A percentile compares a stretch with the other conserved stretches of the same genome.
These are phyloP conservation scores for Nematostella vectensis DNA, from an alignment of 92 coral and sea anemone species.

Conservation along the genomic window DNA sequence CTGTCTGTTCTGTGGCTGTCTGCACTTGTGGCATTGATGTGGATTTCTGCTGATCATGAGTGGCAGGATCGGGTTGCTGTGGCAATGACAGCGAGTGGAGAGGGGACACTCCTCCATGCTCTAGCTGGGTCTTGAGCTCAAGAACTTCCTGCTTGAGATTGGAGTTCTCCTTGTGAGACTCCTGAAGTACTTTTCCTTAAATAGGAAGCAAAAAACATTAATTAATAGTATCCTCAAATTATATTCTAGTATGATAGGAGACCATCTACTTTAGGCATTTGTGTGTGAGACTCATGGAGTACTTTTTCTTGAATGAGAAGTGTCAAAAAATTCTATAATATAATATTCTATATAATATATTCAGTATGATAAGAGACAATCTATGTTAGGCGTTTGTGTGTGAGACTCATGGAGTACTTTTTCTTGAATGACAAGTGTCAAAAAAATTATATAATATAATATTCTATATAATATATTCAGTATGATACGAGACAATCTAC, in stretches of 20 bases:
- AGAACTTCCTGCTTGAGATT: slow-evolving; percentile 47
- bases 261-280: too few species aligned
- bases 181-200: slow-evolving; percentile 73
- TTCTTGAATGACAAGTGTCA: not conserved
- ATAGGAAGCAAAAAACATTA: not conserved
- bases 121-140: slow-evolving; percentile 22
- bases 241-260: not conserved
- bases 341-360: too few species aligned
- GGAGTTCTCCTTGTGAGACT: slow-evolving; percentile 56
- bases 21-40: not conserved
- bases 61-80: not conserved
- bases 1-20: not conserved
- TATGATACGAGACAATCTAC: not conserved
- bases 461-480: too few species aligned
- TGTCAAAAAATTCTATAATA: too few species aligned
- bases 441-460: too few species aligned
- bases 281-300: too few species aligned
- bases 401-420: too few species aligned
- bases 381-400: too few species aligned
- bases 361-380: not conserved
- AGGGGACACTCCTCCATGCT: slow-evolving; percentile 21
- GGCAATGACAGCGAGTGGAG: slow-evolving; percentile 14
- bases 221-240: not conserved
- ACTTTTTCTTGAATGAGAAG: not conserved
- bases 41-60: not conserved